Percentiles rank a stretch among this genome's conserved stretches.
Evolutionary conservation across 2,113 vertebrate genomes (phyloP).

Genomic region (Petromus typicus): DNA sequence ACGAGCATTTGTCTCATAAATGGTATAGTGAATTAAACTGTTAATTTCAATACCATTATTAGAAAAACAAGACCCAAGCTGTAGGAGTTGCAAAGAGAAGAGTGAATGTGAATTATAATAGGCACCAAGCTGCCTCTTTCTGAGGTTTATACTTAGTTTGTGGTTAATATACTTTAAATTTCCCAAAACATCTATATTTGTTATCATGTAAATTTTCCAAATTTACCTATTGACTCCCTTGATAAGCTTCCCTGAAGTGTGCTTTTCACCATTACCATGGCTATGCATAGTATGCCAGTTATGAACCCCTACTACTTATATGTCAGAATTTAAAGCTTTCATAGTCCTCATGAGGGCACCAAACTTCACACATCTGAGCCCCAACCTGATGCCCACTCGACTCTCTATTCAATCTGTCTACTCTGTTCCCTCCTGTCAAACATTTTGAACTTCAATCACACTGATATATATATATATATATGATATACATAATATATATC

Average conservation of each 20-base stretch:
- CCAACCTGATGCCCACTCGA: fast-evolving
- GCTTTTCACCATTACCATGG: not conserved
- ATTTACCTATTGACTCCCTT: not conserved
- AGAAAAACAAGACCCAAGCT: constrained; percentile 52
- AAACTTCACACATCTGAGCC: not conserved
- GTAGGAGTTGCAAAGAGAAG: constrained; percentile 12
- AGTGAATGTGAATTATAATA: constrained; percentile 34
- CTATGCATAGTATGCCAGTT: not conserved
- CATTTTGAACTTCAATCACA: not conserved
- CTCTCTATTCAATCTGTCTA: fast-evolving
- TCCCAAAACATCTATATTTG: not conserved
- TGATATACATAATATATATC: too few species aligned
- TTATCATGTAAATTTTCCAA: not conserved
- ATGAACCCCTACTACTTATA: not conserved
- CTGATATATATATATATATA: not conserved
- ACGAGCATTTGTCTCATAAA: constrained; percentile 76
- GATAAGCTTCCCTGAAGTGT: not conserved
- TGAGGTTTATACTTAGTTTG: not conserved
- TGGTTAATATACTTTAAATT: not conserved
- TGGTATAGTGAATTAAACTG: constrained; percentile 75
- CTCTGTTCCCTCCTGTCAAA: not conserved
- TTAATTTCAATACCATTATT: constrained; percentile 70
- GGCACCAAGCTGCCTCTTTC: not conserved
- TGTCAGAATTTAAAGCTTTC: not conserved
- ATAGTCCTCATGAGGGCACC: fast-evolving